phyloP scores from a whole-genome alignment of 2,113 vertebrate genomes.

The Microcebus jonahi region DNA sequence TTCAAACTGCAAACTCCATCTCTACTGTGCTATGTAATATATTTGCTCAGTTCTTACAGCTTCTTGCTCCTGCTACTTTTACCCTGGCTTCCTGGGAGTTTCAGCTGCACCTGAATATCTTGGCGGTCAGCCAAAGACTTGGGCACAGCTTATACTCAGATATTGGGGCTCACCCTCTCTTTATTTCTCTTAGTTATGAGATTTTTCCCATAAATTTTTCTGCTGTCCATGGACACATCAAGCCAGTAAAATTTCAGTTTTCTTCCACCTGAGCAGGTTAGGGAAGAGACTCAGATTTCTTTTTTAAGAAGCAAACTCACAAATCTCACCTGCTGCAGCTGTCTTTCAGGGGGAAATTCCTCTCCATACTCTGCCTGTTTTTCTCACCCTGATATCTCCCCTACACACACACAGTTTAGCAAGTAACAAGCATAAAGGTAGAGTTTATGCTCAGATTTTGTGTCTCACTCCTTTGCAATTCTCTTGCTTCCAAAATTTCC shows the following conservation, averaged over 20 bases:
- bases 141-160: not conserved
- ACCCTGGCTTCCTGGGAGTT: not conserved
- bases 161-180: not conserved
- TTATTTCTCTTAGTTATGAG: not conserved
- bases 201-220: constrained; percentile 37
- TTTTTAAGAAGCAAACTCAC: no score
- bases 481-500: not conserved
- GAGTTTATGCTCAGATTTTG: not conserved
- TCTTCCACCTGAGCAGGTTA: not conserved
- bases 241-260: not conserved
- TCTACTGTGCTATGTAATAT: not conserved
- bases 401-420: not conserved
- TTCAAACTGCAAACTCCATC: constrained; percentile 16
- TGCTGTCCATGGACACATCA: not conserved
- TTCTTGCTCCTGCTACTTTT: constrained; percentile 51
- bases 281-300: not conserved
- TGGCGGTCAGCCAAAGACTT: constrained; percentile 36
- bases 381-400: not conserved
- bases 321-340: not conserved
- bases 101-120: constrained; percentile 23
- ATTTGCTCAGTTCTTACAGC: constrained; percentile 10
- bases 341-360: not conserved
- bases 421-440: not conserved
- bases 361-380: not conserved
- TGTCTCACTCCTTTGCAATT: not conserved